Evolutionary conservation across 2,113 vertebrate species (phyloP).

Genomic region (Hepsetus odoe): DNA sequence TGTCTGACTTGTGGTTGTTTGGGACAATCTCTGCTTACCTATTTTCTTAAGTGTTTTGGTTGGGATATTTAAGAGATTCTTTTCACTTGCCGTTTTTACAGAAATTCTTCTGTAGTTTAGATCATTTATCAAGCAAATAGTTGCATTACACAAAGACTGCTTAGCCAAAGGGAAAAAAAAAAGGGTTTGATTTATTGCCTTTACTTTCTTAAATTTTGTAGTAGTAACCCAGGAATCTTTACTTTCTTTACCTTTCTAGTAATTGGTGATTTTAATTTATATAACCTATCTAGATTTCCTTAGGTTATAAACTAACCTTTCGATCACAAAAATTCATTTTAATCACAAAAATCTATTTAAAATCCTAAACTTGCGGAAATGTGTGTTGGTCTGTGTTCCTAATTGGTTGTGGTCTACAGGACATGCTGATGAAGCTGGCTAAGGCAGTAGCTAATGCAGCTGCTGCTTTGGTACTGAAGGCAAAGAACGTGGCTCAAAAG

Average conservation of each 20-base stretch:
- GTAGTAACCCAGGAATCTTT: too few species aligned
- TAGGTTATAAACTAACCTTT: not conserved
- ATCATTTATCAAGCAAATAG: not conserved
- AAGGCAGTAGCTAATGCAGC: slow-evolving; percentile 94
- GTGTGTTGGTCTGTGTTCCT: not conserved
- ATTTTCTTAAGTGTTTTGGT: not conserved
- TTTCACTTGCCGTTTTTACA: not conserved
- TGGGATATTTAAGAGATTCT: not conserved
- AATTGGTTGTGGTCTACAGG: slow-evolving; percentile 69
- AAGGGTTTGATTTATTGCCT: not conserved
- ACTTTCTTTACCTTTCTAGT: not conserved
- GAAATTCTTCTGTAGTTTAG: not conserved
- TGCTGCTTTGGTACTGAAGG: slow-evolving; percentile 89
- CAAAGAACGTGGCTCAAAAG: slow-evolving; percentile 96
- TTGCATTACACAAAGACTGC: not conserved
- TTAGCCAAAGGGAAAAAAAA: not conserved
- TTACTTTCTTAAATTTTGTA: not conserved
- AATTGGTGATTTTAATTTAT: not conserved
- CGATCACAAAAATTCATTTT: not conserved
- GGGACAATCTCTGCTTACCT: not conserved
- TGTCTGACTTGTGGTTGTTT: not conserved
- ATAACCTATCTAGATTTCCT: not conserved
- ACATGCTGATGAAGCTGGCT: slow-evolving; percentile 94
- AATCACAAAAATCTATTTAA: not conserved
- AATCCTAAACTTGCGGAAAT: not conserved